Evolutionary conservation across 2,113 vertebrate genomes (phyloP).

Genomic region (Ahaetulla prasina): DNA sequence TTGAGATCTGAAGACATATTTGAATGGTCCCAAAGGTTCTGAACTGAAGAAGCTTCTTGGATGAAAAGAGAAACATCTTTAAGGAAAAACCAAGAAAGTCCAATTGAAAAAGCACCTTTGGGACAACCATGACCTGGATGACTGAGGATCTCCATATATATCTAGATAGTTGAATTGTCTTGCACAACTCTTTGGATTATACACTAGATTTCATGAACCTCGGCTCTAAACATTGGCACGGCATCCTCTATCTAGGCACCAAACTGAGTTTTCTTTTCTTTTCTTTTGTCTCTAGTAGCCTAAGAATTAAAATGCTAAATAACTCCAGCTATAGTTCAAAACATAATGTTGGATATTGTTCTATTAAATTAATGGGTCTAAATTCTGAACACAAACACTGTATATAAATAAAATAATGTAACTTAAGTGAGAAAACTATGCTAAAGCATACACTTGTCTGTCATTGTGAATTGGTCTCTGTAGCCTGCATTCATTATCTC

Average conservation of each 20-base stretch:
- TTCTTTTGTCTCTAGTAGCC: not conserved
- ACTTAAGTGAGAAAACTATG: not conserved
- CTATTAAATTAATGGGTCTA: not conserved
- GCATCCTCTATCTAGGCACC: not conserved
- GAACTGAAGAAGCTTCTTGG: not conserved
- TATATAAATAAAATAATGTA: not conserved
- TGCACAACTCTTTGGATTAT: not conserved
- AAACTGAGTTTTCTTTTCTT: not conserved
- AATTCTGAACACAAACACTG: not conserved
- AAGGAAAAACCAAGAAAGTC: not conserved
- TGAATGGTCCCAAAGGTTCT: not conserved
- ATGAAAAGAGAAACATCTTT: not conserved
- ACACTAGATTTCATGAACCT: not conserved
- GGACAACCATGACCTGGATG: not conserved
- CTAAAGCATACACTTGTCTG: not conserved
- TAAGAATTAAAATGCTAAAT: not conserved
- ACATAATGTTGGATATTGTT: not conserved
- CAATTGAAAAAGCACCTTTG: not conserved
- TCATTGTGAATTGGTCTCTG: not conserved
- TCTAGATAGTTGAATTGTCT: not conserved
- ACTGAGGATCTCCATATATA: not conserved
- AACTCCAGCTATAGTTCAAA: not conserved
- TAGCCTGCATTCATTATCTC: not conserved
- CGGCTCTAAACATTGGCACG: not conserved
- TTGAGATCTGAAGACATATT: slow-evolving; percentile 47